These are phyloP conservation scores for Eptatretus burgeri DNA, from an alignment of 2,113 vertebrate species.

Conservation along the genomic window DNA sequence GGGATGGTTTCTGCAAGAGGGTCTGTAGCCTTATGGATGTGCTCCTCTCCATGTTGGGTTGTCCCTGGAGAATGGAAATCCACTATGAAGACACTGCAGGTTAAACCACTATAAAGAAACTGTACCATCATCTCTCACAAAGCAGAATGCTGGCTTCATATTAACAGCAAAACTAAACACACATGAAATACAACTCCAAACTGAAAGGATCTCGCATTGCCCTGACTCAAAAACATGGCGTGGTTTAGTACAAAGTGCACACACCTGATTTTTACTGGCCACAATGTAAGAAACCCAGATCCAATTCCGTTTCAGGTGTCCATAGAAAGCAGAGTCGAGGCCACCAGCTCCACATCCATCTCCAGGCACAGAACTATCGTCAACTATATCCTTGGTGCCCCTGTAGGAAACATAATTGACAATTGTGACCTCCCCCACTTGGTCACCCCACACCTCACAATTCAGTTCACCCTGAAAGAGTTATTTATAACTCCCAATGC, in stretches of 20 bases:
- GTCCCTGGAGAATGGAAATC: conserved; percentile 3
- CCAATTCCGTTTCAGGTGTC: conserved; percentile 83
- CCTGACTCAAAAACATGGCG: conserved; percentile 6
- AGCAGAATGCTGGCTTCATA: neutral
- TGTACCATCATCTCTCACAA: neutral
- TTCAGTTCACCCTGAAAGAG: no score
- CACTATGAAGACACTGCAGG: neutral
- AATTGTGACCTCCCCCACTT: no score
- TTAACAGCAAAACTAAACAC: neutral
- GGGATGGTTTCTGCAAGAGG: conserved; percentile 31
- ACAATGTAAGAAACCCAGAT: conserved; percentile 70
- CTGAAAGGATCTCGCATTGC: no score
- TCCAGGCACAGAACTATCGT: conserved; percentile 43
- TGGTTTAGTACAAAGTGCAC: conserved; percentile 1
- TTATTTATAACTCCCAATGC: no score
- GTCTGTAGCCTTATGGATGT: conserved; percentile 37
- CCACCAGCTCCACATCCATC: conserved; percentile 58
- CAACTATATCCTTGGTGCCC: conserved; percentile 32
- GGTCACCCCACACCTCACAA: no score
- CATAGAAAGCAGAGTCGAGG: conserved; percentile 57
- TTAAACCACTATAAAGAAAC: no score
- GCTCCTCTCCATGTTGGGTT: conserved; percentile 13
- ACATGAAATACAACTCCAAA: neutral
- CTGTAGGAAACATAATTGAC: conserved; percentile 13
- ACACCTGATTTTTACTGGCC: conserved; percentile 24